Evolutionary conservation across 2,888 invertebrate genomes (phyloP).

Genomic region (Agyllia agylla): DNA sequence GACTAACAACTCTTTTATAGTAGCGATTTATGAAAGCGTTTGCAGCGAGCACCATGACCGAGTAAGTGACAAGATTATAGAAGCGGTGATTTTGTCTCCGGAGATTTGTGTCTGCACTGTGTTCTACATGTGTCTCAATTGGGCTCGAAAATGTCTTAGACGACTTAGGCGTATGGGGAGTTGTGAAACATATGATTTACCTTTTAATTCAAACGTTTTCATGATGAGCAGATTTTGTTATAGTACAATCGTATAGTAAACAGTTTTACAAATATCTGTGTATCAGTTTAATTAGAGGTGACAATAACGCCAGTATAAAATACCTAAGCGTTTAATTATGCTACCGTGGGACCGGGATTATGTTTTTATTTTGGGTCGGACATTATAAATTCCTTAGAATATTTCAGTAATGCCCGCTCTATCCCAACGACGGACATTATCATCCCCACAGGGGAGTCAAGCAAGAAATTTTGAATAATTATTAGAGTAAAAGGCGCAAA

Average conservation of each 20-base stretch:
- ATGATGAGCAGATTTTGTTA: too few relatives aligned
- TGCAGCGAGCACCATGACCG: background rate
- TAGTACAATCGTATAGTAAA: too few relatives aligned
- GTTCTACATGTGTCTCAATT: background rate
- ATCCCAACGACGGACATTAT: constrained; percentile 38
- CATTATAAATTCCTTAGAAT: constrained; percentile 85
- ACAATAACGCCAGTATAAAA: background rate
- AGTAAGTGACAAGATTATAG: background rate
- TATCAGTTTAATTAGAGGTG: background rate
- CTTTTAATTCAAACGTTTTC: too few relatives aligned
- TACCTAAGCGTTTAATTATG: constrained; percentile 86
- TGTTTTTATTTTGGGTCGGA: constrained; percentile 85
- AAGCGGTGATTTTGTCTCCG: constrained; percentile 14
- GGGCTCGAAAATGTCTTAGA: background rate
- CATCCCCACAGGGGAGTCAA: background rate
- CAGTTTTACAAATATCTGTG: background rate
- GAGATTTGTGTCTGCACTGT: background rate
- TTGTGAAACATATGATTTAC: too few relatives aligned
- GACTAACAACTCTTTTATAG: constrained; percentile 67
- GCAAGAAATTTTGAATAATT: background rate
- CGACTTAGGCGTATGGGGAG: too few relatives aligned
- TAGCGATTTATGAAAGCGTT: constrained; percentile 29
- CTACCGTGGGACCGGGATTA: constrained; percentile 83
- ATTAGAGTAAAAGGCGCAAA: too few relatives aligned
- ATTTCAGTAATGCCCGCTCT: constrained; percentile 83